phyloP scores from a whole-genome alignment of 2,113 vertebrate genomes.

The Geococcyx californianus region DNA sequence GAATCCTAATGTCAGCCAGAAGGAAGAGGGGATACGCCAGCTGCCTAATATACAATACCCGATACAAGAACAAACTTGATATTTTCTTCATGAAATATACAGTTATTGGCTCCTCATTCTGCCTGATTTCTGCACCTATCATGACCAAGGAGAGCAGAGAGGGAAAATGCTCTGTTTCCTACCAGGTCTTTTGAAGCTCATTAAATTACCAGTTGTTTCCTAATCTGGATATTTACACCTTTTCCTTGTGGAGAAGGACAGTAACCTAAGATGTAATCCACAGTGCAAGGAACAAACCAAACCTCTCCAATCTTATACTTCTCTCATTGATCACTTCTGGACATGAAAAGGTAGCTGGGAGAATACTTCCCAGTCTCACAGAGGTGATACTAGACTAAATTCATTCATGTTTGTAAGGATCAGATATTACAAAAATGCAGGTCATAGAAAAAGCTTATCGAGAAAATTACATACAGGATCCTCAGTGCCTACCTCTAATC shows the following conservation, averaged over 20 bases:
- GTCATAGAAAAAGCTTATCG: slow-evolving; percentile 2
- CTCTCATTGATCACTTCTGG: background rate
- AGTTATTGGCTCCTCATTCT: background rate
- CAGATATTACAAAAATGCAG: background rate
- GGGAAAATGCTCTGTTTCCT: background rate
- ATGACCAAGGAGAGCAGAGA: background rate
- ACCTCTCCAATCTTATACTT: background rate
- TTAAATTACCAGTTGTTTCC: background rate
- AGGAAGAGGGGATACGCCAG: background rate
- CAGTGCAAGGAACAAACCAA: background rate
- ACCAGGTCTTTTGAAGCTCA: background rate
- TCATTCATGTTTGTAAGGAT: background rate
- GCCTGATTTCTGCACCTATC: background rate
- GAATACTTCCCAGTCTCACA: background rate
- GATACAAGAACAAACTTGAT: background rate
- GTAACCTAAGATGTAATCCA: background rate
- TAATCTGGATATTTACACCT: background rate
- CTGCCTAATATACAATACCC: background rate
- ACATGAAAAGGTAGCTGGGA: background rate
- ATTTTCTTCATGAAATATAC: slow-evolving; percentile 45
- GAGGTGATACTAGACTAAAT: background rate
- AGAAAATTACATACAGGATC: slow-evolving; percentile 13
- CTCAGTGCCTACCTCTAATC: slow-evolving; percentile 24
- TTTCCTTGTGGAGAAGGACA: background rate
- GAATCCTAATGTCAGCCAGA: background rate